These are phyloP conservation scores for Rhynchonycteris naso DNA, from an alignment of 2,797 vertebrate species.

Conservation along the genomic window DNA sequence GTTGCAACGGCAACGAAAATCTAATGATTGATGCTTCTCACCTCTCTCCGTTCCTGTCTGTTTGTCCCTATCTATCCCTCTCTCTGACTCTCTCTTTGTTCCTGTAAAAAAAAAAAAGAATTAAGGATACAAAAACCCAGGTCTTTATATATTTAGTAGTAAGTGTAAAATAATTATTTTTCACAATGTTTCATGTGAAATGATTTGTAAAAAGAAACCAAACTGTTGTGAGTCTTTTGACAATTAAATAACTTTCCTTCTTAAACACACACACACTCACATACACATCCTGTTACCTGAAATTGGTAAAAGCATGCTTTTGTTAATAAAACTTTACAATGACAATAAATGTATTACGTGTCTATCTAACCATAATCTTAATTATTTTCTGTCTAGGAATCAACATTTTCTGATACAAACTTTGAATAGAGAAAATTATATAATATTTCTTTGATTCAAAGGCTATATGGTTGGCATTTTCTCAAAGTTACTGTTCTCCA, in stretches of 20 bases:
- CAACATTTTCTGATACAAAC: background rate
- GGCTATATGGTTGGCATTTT: background rate
- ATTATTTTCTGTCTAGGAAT: background rate
- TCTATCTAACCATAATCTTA: background rate
- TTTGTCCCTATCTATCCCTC: too few species aligned
- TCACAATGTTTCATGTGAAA: background rate
- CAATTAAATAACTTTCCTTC: background rate
- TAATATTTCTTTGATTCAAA: background rate
- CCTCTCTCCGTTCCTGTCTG: too few species aligned
- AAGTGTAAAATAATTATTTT: background rate
- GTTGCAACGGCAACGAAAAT: too few species aligned
- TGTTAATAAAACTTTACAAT: background rate
- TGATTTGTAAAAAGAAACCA: background rate
- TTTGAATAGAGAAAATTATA: background rate
- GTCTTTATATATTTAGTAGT: background rate
- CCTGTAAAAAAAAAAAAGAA: too few species aligned
- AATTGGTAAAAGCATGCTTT: conserved; percentile 28
- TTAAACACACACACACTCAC: background rate
- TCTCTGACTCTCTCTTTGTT: too few species aligned
- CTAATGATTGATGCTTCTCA: too few species aligned
- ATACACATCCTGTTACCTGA: background rate
- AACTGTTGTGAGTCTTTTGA: background rate
- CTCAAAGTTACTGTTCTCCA: background rate
- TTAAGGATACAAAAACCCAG: background rate
- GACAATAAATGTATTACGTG: background rate